These are phyloP conservation scores for Thecocarcelia acutangulata DNA, from an alignment of 2,888 invertebrate genomes.

Conservation along the genomic window DNA sequence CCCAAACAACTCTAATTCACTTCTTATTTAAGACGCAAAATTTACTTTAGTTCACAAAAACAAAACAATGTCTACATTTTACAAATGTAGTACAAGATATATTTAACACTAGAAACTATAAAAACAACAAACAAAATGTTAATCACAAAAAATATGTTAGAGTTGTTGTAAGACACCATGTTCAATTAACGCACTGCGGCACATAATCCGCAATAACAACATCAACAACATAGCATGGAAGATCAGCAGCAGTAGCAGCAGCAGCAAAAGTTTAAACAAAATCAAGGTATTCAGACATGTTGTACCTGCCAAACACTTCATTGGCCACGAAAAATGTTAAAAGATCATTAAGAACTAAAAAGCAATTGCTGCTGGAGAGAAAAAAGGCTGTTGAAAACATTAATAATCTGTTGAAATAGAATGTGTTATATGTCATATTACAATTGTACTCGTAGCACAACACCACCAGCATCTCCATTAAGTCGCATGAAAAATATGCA, in stretches of 20 bases:
- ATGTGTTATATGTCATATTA: slow-evolving; percentile 60
- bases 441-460: slow-evolving; percentile 27
- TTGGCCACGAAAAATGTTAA: slow-evolving; percentile 29
- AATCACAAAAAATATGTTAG: slow-evolving; percentile 17
- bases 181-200: slow-evolving; percentile 48
- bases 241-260: neutral
- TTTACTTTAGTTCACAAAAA: too few relatives aligned
- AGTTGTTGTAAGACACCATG: slow-evolving; percentile 42
- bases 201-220: slow-evolving; percentile 13
- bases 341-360: slow-evolving; percentile 33
- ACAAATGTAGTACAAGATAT: neutral
- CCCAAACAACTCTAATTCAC: too few relatives aligned
- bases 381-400: slow-evolving; percentile 15
- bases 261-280: slow-evolving; percentile 12
- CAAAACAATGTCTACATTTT: too few relatives aligned
- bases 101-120: neutral
- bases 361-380: neutral
- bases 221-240: slow-evolving; percentile 1
- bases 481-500: slow-evolving; percentile 18
- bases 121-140: slow-evolving; percentile 19
- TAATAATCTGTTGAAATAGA: slow-evolving; percentile 52
- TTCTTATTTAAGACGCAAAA: too few relatives aligned
- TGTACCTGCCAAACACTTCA: slow-evolving; percentile 21
- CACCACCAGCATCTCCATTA: slow-evolving; percentile 33
- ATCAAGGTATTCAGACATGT: slow-evolving; percentile 46